Conservation (phyloP, 2,797 vertebrate genomes). For the Coluber constrictor region DNA sequence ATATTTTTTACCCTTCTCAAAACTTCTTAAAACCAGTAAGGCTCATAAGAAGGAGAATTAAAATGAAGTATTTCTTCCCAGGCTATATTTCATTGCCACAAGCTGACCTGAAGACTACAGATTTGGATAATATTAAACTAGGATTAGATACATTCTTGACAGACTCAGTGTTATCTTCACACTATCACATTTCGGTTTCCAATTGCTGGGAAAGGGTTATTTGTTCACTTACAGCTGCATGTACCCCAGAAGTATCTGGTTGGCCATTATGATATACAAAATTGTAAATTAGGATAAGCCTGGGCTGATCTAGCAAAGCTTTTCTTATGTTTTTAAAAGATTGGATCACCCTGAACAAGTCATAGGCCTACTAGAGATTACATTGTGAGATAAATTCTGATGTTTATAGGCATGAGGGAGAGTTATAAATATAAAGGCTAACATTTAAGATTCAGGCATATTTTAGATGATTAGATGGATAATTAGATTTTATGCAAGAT, state of each 20-base stretch:
- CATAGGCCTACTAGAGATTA: not conserved
- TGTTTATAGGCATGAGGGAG: not conserved
- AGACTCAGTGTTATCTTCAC: not conserved
- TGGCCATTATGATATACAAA: not conserved
- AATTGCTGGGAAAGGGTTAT: not conserved
- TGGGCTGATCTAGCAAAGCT: not conserved
- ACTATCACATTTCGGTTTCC: not conserved
- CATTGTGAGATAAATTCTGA: not conserved
- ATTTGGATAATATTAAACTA: not conserved
- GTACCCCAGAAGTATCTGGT: not conserved
- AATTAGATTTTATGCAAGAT: not conserved
- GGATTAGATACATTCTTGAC: not conserved
- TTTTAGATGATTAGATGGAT: not conserved
- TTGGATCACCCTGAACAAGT: not conserved
- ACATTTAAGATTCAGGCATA: not conserved
- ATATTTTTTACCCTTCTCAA: no score
- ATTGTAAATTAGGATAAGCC: not conserved
- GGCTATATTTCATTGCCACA: not conserved
- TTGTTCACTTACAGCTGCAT: not conserved
- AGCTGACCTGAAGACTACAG: not conserved
- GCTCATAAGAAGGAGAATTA: no score
- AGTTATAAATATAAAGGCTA: not conserved
- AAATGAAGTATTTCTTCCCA: not conserved
- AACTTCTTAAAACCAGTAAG: no score
- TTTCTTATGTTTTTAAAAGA: not conserved